These are phyloP conservation scores for Actenoides lindsayi DNA, from an alignment of 2,113 vertebrate genomes.

Conservation along the genomic window DNA sequence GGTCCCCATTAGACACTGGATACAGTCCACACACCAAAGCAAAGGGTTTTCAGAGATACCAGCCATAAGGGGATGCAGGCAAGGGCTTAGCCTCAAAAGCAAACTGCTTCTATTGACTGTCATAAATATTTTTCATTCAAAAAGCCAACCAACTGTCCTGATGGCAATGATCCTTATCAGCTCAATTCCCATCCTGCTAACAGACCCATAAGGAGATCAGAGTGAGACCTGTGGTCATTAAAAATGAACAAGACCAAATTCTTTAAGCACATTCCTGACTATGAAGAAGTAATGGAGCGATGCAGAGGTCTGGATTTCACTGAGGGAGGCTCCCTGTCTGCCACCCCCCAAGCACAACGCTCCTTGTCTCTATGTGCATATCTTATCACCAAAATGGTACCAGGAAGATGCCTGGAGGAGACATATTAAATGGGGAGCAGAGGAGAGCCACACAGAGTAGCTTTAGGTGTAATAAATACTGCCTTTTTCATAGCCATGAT, in stretches of 20 bases:
- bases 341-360: rapidly evolving
- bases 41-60: background rate
- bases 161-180: slow-evolving; percentile 12
- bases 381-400: background rate
- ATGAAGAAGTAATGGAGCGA: background rate
- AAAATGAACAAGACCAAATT: slow-evolving; percentile 8
- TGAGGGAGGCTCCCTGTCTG: background rate
- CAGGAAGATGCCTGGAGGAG: background rate
- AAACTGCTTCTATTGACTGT: background rate
- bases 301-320: background rate
- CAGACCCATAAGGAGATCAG: slow-evolving; percentile 19
- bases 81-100: background rate
- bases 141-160: background rate
- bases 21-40: background rate
- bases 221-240: slow-evolving; percentile 30
- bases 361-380: background rate
- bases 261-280: background rate
- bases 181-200: background rate
- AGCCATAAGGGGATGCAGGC: background rate
- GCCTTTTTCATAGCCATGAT: background rate
- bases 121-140: background rate
- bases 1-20: background rate
- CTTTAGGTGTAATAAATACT: background rate
- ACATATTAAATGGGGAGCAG: background rate
- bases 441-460: background rate